Evolutionary conservation across 2,888 invertebrate species (phyloP).

Genomic region (Coleophora flavipennella): DNA sequence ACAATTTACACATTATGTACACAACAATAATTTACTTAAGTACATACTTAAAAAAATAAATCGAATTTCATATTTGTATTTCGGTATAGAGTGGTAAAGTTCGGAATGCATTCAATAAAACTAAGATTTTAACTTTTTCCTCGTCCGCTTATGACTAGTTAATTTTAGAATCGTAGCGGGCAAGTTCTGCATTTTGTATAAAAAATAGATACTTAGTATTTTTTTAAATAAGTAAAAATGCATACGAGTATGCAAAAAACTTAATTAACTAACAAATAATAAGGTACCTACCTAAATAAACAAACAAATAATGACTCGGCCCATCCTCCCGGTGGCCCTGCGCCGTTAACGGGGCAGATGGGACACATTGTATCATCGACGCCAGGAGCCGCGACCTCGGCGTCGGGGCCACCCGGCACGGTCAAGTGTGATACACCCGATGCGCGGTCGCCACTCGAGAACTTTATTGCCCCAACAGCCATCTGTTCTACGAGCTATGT

Average conservation of each 20-base stretch:
- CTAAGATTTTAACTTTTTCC: constrained; percentile 11
- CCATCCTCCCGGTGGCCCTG: too few relatives aligned
- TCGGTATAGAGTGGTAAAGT: constrained; percentile 15
- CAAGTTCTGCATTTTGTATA: constrained; percentile 27
- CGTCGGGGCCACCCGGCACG: too few relatives aligned
- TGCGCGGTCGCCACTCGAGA: too few relatives aligned
- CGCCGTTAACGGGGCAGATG: too few relatives aligned
- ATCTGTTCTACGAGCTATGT: too few relatives aligned
- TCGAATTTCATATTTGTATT: constrained; percentile 12
- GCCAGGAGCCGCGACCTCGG: too few relatives aligned
- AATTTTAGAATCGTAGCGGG: constrained; percentile 43
- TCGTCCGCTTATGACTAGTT: constrained; percentile 60
- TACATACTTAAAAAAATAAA: constrained; percentile 28
- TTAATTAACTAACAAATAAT: constrained; percentile 1
- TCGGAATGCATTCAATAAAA: constrained; percentile 14
- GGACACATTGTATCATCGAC: too few relatives aligned
- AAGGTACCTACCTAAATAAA: constrained; percentile 9
- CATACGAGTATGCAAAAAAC: not conserved
- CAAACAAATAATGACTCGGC: too few relatives aligned
- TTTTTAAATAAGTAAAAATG: not conserved
- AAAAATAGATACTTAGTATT: too few relatives aligned
- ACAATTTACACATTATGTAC: constrained; percentile 14
- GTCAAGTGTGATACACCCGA: too few relatives aligned
- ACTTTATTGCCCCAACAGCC: too few relatives aligned
- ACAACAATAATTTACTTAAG: constrained; percentile 53